Evolutionary conservation across 2,113 vertebrate genomes (phyloP), one percentile per base, ranked within the genome.

Genomic region (Nothobranchius kuhntae): DNA sequence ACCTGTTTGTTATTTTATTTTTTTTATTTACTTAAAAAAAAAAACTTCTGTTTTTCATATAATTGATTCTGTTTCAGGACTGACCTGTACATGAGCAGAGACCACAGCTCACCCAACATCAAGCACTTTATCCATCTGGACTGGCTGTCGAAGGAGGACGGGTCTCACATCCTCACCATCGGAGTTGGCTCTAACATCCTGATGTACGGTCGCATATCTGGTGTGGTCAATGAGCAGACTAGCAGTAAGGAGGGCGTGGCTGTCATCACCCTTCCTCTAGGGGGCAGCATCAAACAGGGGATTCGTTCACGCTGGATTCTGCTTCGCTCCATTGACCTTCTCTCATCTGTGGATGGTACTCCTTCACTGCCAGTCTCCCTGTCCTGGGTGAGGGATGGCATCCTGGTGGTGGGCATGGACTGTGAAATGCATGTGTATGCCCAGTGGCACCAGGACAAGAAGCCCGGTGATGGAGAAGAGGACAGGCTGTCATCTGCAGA

Each of bases 401-500:
- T 99, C 62, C 86, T 99, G 74, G 98, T 99, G 46, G 95, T 99
- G 65, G 97, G 98, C 30, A 99, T 99, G 98, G 98, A 99, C 80
- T 99, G 98, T 85, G 98, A 99, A 87, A 99, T 99, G 98, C 98
- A 99, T 0, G 98, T 99, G 13, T 99, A 99, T 35, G 97, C 97
- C 15, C 98, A 99, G 63, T 99, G 98, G 98, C 95, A 95, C 68
- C 96, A 99, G 1, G 91, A 93, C 10, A 90, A 94, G 76, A 98
- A 93, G 83, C 89, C 77, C 0, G 92, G 93, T 9, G 95, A 95
- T n/a, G 77, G 77, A 8, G 95, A 96, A 4, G 83, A 86, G 7
- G 92, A 91, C 6, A 88, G 89, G 77, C 40, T 86, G 7, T 93
- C 91, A 13, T 79, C 87, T 9, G 64, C 76, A 59, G 96, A 99